These are phyloP conservation scores for Alosa sapidissima DNA, from an alignment of 2,797 vertebrate genomes.

Conservation along the genomic window DNA sequence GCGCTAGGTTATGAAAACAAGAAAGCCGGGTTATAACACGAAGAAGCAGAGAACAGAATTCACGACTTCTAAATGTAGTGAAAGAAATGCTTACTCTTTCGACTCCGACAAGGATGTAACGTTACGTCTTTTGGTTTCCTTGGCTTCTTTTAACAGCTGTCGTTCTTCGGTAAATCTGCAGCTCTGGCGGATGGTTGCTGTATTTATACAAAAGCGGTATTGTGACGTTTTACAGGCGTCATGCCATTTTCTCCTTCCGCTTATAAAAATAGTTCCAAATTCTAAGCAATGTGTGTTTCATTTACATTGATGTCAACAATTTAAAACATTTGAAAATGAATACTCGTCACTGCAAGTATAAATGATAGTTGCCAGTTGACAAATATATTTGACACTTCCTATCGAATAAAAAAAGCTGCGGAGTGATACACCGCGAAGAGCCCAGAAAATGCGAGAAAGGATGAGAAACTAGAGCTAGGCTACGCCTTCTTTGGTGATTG, in stretches of 20 bases:
- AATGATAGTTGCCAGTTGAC: neutral
- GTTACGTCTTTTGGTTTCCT: neutral
- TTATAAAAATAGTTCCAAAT: slow-evolving; percentile 58
- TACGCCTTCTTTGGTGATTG: slow-evolving; percentile 60
- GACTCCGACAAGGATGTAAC: neutral
- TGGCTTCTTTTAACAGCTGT: neutral
- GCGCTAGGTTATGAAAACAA: too few relatives aligned
- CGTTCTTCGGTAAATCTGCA: neutral
- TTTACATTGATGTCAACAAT: fast-evolving
- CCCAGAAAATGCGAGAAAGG: slow-evolving; percentile 66
- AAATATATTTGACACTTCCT: neutral
- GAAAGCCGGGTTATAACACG: too few relatives aligned
- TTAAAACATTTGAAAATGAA: neutral
- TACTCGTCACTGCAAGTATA: neutral
- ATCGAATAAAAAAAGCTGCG: slow-evolving; percentile 41
- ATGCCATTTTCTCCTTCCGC: slow-evolving; percentile 61
- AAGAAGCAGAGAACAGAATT: too few relatives aligned
- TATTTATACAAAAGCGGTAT: slow-evolving; percentile 52
- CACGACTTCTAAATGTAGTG: too few relatives aligned
- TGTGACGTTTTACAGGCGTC: slow-evolving; percentile 49
- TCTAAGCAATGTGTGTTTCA: neutral
- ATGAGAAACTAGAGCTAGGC: neutral
- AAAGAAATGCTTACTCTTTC: neutral
- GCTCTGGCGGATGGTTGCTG: fast-evolving
- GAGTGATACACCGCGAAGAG: slow-evolving; percentile 55